These are phyloP conservation scores for Bombus pascuorum DNA, from an alignment of 1,140 invertebrate species.

Conservation along the genomic window DNA sequence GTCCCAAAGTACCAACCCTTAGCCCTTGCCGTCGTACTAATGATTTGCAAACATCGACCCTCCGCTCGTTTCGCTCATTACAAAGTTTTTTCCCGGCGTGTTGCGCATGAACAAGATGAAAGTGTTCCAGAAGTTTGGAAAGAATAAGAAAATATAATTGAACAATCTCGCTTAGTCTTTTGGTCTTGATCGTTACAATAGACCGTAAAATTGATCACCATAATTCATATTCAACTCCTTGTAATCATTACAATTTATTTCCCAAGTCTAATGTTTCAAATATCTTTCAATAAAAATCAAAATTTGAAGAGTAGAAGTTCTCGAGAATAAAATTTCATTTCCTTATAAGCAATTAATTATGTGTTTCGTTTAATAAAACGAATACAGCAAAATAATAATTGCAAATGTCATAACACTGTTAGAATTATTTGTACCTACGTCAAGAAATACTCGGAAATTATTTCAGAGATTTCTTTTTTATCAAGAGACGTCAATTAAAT, in stretches of 20 bases:
- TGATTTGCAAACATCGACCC: conserved; percentile 80
- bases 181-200: background rate
- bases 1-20: conserved; percentile 18
- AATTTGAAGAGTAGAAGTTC: background rate
- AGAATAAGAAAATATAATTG: background rate
- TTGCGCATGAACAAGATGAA: conserved; percentile 49
- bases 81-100: conserved; percentile 67
- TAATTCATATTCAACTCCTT: background rate
- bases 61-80: conserved; percentile 71
- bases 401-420: background rate
- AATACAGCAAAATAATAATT: background rate
- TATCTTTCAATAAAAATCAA: background rate
- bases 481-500: background rate
- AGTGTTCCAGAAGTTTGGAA: conserved; percentile 64
- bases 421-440: background rate
- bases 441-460: background rate
- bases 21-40: conserved; percentile 70
- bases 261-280: too few species aligned
- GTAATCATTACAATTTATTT: background rate
- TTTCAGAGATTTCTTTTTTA: background rate
- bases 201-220: background rate
- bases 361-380: too few species aligned
- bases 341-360: too few species aligned
- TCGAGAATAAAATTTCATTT: background rate
- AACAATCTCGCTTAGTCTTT: background rate